Conservation (phyloP, 1,140 invertebrate genomes). For the Coelopa frigida region DNA sequence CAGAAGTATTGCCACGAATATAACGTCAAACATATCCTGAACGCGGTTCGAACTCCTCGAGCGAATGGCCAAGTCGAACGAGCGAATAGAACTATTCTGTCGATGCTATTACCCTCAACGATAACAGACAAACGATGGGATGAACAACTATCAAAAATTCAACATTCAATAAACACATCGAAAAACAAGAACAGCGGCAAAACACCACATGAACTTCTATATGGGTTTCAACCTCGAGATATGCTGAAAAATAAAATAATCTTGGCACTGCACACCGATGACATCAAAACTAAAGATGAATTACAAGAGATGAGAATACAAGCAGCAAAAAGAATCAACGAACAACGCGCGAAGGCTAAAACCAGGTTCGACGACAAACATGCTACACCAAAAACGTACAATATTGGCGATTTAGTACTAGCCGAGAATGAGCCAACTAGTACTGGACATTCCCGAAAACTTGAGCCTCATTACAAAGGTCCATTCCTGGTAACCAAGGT, state of each 20-base stretch:
- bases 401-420: not conserved
- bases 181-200: not conserved
- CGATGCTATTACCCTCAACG: not conserved
- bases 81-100: conserved; percentile 1
- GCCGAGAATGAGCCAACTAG: conserved; percentile 4
- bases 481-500: conserved; percentile 2
- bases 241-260: not conserved
- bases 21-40: no score
- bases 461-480: conserved; percentile 2
- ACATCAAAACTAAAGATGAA: not conserved
- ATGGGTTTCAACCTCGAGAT: not conserved
- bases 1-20: no score
- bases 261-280: not conserved
- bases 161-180: conserved; percentile 1
- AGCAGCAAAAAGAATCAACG: conserved; percentile 1
- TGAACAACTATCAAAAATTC: not conserved
- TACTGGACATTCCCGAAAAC: no score
- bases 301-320: no score
- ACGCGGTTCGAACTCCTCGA: no score
- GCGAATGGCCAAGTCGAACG: no score
- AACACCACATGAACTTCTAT: not conserved
- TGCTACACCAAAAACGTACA: not conserved
- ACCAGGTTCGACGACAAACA: not conserved
- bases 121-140: not conserved
- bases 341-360: not conserved